Evolutionary conservation across 2,888 invertebrate genomes (phyloP), one percentile per base, ranked within the genome.

Genomic region (Sphaerophoria rueppellii): DNA sequence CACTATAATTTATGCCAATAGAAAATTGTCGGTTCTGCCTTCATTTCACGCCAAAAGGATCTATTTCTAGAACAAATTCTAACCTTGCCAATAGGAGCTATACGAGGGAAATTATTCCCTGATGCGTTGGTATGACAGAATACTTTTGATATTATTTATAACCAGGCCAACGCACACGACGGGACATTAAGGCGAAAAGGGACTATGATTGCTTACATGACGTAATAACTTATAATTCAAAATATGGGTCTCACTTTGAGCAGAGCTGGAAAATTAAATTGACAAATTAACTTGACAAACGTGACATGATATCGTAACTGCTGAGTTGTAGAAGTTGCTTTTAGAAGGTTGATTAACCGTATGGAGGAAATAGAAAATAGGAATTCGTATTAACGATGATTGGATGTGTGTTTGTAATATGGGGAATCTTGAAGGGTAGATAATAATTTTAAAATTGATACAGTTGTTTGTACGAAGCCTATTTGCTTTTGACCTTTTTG

Each of bases 21-120:
- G 9, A 12, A 9, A 43, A 43, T 43, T 43, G 43, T 43, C 9
- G 43, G 9, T 9, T 43, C 9, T 9, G 12, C 11, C 6, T 43
- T 43, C 24, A 2, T 24, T 24, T 24, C 24, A 43, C 43, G 2
- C 43, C 43, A 61, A 46, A 46, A 32, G 61, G n/a, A 24, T 24
- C 61, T 61, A 61, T 61, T 61, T 61, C 32, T 46, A 61, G 32
- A 61, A 46, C 24, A 46, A 24, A 24, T 24, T 24, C 24, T 24
- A 24, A 61, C 46, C n/a, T 46, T 61, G n/a, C n/a, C n/a, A 34
- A 7, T 12, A 40, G 4, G 43, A 11, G 43, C 40, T 9, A 43
- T 9, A 11, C 24, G 43, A 24, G 24, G 24, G 24, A 60, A 12
- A 43, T 46, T 0, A 61, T 32, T 46, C n/a, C 61, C 12, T 61